Conservation (phyloP, 2,113 vertebrate species). For the Ptyas mucosa region DNA sequence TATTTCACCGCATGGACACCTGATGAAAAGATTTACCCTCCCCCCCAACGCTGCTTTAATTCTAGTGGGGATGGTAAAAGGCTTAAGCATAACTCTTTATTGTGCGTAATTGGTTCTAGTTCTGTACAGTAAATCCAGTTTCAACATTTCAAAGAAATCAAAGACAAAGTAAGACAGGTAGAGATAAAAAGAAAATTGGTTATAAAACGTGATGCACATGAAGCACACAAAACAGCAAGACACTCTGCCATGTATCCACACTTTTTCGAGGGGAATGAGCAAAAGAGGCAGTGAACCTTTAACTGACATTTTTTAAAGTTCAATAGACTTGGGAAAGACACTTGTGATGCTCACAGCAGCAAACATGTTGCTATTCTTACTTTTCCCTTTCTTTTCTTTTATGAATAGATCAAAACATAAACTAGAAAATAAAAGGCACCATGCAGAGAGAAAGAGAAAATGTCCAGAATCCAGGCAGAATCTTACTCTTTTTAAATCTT, state of each 20-base stretch:
- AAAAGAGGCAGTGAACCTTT: constrained; percentile 69
- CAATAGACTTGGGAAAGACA: constrained; percentile 65
- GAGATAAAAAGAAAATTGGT: constrained; percentile 41
- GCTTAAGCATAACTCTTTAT: background rate
- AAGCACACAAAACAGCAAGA: constrained; percentile 26
- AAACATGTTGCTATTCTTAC: constrained; percentile 54
- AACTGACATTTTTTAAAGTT: constrained; percentile 71
- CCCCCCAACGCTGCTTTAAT: background rate
- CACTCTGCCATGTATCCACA: constrained; percentile 44
- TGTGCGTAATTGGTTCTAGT: constrained; percentile 14
- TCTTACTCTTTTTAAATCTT: background rate
- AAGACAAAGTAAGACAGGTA: constrained; percentile 25
- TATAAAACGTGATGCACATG: constrained; percentile 11
- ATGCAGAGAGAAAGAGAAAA: constrained; percentile 4
- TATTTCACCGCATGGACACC: background rate
- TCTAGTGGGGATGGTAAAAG: background rate
- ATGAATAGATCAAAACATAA: constrained; percentile 54
- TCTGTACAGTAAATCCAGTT: constrained; percentile 8
- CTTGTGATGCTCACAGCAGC: constrained; percentile 62
- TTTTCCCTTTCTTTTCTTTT: constrained; percentile 32
- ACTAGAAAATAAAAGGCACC: background rate
- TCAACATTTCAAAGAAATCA: constrained; percentile 27
- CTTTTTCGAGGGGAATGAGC: constrained; percentile 62
- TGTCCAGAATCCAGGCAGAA: background rate
- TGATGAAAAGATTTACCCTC: background rate